These are phyloP conservation scores for Puffinus mauretanicus DNA, from an alignment of 2,113 vertebrate genomes.

Conservation along the genomic window DNA sequence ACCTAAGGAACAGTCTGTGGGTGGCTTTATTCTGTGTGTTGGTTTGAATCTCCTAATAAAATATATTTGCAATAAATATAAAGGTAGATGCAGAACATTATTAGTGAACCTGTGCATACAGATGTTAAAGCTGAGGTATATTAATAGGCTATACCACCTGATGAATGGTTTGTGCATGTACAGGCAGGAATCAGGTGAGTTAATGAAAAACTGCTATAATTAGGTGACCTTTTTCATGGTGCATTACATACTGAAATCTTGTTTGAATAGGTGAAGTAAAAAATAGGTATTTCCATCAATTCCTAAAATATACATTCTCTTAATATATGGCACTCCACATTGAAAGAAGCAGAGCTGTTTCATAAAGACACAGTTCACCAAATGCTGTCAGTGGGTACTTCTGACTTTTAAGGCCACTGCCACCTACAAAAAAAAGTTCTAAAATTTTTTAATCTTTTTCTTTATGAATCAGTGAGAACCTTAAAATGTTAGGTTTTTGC, in stretches of 20 bases:
- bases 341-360: neutral
- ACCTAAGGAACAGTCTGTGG: constrained; percentile 25
- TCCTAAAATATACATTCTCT: constrained; percentile 14
- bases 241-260: constrained; percentile 35
- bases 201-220: constrained; percentile 33
- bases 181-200: neutral
- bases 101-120: constrained; percentile 10
- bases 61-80: constrained; percentile 25
- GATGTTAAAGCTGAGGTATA: constrained; percentile 7
- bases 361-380: neutral
- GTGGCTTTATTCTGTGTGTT: constrained; percentile 23
- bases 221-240: constrained; percentile 2
- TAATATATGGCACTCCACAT: neutral
- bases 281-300: constrained; percentile 30
- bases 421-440: neutral
- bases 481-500: neutral
- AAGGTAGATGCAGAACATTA: constrained; percentile 14
- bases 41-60: constrained; percentile 42
- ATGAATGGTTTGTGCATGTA: neutral
- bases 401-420: neutral
- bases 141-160: constrained; percentile 1
- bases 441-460: neutral
- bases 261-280: constrained; percentile 40
- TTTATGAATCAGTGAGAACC: neutral
- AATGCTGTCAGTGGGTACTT: neutral